Base-by-base conservation (phyloP, 2,888 invertebrate species). In the Liodrosophila aerea region DNA sequence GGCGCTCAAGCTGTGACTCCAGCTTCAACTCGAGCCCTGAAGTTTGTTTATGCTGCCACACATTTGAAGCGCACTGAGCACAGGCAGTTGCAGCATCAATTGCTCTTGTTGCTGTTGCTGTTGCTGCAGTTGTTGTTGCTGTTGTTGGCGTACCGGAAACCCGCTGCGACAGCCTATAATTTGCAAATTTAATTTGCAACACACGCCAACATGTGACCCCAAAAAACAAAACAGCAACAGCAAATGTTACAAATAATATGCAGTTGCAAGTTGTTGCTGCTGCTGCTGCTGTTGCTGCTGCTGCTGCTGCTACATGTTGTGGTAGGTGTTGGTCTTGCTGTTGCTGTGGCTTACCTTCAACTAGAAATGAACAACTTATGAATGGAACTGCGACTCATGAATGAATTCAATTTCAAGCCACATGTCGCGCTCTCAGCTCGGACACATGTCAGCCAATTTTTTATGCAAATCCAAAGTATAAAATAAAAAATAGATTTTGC, bases 181-280 rank as follows among this genome's bases (percentile, higher is more conserved):
- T 81, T 81, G 85, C 83, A 86, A 81, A 84, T 86, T 86, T 84
- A 86, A 86, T 81, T 86, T 85, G 82, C 86, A 84, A 85, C 86
- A 77, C 85, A 81, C 80, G 80, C 80, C 80, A 81, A 86, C 80
- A 81, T 85, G 71, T 86, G 86, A 80, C 86, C 86, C 86, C 85
- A 80, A 86, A 80, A 83, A 59, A 59, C 57, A 30, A 30, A 30
- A 9, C 7, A 30, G n/a, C n/a, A 30, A 30, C 7, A 34, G 34
- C 80, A 56, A 83, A 77, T 81, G 69, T 77, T 65, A 80, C 80
- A 83, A 78, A 78, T 78, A 78, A 78, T 78, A 69, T 83, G 81
- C 81, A 80, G 75, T 64, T 62, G 65, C 68, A 51, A 58, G 58
- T 57, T 59, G 39, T 64, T 50, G 59, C 22, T 16, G 39, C 27